Conservation (phyloP, 2,888 invertebrate species). For the Ormia ochracea region DNA sequence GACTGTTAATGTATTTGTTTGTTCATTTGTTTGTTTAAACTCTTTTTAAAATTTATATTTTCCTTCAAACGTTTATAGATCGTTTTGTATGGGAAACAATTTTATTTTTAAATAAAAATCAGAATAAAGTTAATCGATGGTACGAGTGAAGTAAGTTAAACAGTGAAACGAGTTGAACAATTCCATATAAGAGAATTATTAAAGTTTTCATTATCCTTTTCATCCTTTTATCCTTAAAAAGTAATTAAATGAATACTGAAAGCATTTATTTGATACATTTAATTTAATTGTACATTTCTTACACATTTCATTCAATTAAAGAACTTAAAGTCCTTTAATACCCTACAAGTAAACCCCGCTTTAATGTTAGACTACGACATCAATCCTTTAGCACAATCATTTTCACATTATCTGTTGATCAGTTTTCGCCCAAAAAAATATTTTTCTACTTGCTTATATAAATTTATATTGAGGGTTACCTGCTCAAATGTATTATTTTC, state of each 20-base stretch:
- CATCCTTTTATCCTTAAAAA: too few species aligned
- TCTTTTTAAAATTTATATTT: background rate
- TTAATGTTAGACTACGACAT: conserved; percentile 32
- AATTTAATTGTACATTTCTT: too few species aligned
- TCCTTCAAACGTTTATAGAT: background rate
- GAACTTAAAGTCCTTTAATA: background rate
- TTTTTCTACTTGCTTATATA: background rate
- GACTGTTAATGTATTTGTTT: conserved; percentile 56
- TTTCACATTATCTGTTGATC: conserved; percentile 16
- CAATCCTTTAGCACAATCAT: conserved; percentile 42
- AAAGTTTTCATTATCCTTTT: too few species aligned
- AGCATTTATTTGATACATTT: too few species aligned
- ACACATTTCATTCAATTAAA: too few species aligned
- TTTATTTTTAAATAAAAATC: background rate
- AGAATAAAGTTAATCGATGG: background rate
- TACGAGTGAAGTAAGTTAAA: background rate
- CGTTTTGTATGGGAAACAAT: background rate
- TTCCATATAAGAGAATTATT: background rate
- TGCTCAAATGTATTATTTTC: background rate
- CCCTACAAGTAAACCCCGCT: background rate
- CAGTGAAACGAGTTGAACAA: background rate
- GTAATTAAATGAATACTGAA: too few species aligned
- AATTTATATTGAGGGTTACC: background rate
- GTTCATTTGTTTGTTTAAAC: conserved; percentile 22
- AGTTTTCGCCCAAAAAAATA: background rate